phyloP scores from a whole-genome alignment of 2,113 vertebrate species.

The Nibea coibor region DNA sequence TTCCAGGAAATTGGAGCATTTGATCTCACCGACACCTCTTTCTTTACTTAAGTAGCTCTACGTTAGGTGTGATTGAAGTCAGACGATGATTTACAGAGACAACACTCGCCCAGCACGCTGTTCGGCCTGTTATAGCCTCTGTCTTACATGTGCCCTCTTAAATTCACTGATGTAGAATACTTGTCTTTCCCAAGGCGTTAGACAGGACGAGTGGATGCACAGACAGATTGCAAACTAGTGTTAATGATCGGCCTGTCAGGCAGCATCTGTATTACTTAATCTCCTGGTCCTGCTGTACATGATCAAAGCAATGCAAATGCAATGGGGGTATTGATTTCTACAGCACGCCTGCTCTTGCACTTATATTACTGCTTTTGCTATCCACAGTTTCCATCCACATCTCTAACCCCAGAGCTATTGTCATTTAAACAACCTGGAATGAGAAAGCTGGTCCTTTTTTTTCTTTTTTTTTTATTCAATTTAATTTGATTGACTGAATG shows the following conservation, averaged over 20 bases:
- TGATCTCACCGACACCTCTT: constrained; percentile 42
- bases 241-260: constrained; percentile 78
- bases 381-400: constrained; percentile 38
- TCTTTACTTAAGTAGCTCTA: constrained; percentile 15
- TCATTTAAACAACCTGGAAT: constrained; percentile 43
- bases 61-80: constrained; percentile 38
- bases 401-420: constrained; percentile 13
- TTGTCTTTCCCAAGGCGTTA: constrained; percentile 77
- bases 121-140: constrained; percentile 55
- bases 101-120: constrained; percentile 39
- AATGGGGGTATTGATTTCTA: constrained; percentile 72
- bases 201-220: constrained; percentile 62
- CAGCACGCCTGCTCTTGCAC: constrained; percentile 53
- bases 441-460: neutral
- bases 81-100: constrained; percentile 54
- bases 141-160: constrained; percentile 74
- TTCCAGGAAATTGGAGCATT: constrained; percentile 77
- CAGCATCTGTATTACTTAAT: constrained; percentile 75
- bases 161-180: constrained; percentile 77
- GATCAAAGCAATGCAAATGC: constrained; percentile 80
- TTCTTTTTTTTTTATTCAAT: neutral
- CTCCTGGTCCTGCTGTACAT: constrained; percentile 63
- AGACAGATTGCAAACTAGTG: constrained; percentile 73
- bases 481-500: neutral
- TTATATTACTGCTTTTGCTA: constrained; percentile 55